Conservation (phyloP, 1,140 invertebrate species). For the Drosophila cardini region DNA sequence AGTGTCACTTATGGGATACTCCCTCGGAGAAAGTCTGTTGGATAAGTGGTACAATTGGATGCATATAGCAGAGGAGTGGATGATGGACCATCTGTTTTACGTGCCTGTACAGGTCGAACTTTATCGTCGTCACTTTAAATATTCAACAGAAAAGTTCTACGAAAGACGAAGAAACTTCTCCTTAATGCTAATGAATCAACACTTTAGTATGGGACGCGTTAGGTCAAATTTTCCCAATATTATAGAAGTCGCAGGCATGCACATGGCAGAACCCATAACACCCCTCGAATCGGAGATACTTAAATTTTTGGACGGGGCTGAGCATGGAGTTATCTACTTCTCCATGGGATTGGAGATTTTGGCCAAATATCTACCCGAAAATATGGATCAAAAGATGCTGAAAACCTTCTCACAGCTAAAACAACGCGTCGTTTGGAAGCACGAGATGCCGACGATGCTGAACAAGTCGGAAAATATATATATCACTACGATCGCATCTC, state of each 20-base stretch:
- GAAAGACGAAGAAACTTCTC: constrained; percentile 42
- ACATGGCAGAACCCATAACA: constrained; percentile 81
- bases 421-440: constrained; percentile 86
- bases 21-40: constrained; percentile 72
- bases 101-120: constrained; percentile 70
- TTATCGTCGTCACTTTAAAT: constrained; percentile 62
- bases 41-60: constrained; percentile 80
- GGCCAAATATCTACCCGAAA: constrained; percentile 84
- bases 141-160: constrained; percentile 24
- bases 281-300: constrained; percentile 77
- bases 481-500: constrained; percentile 85
- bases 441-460: constrained; percentile 76
- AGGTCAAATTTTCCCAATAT: constrained; percentile 64
- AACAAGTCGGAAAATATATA: constrained; percentile 87
- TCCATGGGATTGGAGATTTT: constrained; percentile 87
- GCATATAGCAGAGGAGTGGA: constrained; percentile 49
- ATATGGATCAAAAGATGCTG: constrained; percentile 76
- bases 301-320: constrained; percentile 86
- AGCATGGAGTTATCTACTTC: constrained; percentile 87
- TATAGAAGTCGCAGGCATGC: constrained; percentile 86
- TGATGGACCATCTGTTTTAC: constrained; percentile 21
- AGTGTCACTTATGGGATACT: constrained; percentile 56
- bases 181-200: constrained; percentile 63
- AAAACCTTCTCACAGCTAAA: constrained; percentile 42
- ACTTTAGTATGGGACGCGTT: constrained; percentile 61